phyloP scores from a whole-genome alignment of 2,113 vertebrate genomes.

The Orycteropus afer region DNA sequence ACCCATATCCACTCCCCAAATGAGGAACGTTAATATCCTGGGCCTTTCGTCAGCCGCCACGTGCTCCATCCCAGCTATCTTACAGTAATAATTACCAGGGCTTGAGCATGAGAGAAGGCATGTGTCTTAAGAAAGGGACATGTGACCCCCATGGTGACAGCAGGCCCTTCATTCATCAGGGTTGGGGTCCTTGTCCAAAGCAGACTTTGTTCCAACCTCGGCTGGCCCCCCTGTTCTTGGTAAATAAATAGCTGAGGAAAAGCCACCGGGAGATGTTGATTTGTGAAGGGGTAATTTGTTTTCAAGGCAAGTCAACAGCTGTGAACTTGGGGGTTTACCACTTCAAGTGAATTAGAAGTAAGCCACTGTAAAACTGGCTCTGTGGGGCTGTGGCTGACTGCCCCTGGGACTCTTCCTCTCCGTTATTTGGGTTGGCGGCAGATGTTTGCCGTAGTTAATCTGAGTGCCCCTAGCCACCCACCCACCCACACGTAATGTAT shows the following conservation, averaged over 20 bases:
- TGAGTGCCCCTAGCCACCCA: background rate
- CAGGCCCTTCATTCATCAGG: accelerated
- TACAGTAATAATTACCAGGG: background rate
- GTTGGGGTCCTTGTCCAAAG: accelerated
- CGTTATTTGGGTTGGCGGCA: background rate
- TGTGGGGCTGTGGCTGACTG: background rate
- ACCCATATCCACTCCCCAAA: background rate
- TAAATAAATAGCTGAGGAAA: background rate
- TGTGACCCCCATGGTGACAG: background rate
- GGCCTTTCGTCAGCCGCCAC: background rate
- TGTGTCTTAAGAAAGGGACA: background rate
- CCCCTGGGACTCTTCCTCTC: slow-evolving; percentile 38
- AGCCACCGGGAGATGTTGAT: slow-evolving; percentile 44
- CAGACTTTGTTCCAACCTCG: background rate
- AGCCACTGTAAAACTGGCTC: slow-evolving; percentile 4
- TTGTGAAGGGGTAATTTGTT: slow-evolving; percentile 60
- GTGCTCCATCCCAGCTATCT: background rate
- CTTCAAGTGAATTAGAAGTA: slow-evolving; percentile 59
- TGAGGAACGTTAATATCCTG: background rate
- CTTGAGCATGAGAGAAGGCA: background rate
- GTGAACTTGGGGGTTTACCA: slow-evolving; percentile 54
- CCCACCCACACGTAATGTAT: background rate
- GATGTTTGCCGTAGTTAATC: background rate
- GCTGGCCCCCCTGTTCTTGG: background rate
- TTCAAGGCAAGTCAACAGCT: slow-evolving; percentile 59